phyloP scores from a whole-genome alignment of 2,888 invertebrate genomes.

The Drosophila anomalipes region DNA sequence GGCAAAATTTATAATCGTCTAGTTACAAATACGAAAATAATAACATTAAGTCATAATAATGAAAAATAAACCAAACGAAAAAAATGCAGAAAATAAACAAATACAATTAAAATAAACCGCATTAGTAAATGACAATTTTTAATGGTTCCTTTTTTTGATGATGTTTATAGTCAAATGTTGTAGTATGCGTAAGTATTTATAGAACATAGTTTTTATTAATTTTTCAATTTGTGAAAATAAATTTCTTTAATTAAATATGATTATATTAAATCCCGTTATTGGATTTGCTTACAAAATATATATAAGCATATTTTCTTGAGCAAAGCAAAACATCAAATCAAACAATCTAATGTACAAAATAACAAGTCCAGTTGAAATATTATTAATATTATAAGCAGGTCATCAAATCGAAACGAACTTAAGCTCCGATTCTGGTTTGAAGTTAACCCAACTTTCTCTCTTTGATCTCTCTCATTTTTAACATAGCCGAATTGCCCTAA shows the following conservation, averaged over 20 bases:
- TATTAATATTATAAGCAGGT: background rate
- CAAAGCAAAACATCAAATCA: background rate
- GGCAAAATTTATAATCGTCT: constrained; percentile 74
- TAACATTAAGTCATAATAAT: constrained; percentile 23
- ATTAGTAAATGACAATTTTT: constrained; percentile 20
- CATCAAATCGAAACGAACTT: background rate
- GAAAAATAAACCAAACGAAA: constrained; percentile 16
- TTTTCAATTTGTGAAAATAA: accelerated
- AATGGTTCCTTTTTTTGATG: background rate
- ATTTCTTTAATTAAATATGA: background rate
- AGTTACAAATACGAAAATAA: constrained; percentile 53
- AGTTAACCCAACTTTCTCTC: background rate
- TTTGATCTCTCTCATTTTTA: background rate
- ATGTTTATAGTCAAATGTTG: background rate
- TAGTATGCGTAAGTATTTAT: background rate
- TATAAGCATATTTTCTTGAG: background rate
- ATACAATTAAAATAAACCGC: constrained; percentile 26
- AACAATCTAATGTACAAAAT: background rate
- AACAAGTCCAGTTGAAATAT: background rate
- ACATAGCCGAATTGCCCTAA: background rate
- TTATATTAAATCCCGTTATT: background rate
- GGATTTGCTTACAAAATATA: background rate
- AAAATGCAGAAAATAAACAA: constrained; percentile 25
- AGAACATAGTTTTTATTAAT: background rate
- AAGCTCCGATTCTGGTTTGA: background rate